Evolutionary conservation across 2,797 vertebrate species (phyloP), one percentile per base, ranked within the genome.

Genomic region (Microhierax caerulescens): DNA sequence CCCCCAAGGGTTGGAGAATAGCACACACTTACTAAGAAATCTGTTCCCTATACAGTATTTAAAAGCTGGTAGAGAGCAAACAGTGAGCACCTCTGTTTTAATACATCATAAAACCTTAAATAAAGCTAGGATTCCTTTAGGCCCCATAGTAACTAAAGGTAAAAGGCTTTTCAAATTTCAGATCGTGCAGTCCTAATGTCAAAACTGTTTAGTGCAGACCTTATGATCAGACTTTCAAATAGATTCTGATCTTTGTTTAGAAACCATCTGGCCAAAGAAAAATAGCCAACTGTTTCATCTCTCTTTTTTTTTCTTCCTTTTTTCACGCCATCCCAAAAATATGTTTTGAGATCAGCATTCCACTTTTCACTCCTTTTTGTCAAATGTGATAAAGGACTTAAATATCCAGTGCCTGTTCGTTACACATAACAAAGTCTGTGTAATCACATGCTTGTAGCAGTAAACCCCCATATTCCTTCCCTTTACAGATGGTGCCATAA

Each of bases 401-500:
- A 97, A 96, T 91, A 97, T 36, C 60, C 74, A 91, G 77, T 4
- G 10, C 70, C 32, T 83, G 76, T 97, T 97, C 56, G 20, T 97
- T 96, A 93, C 96, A 95, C 92, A 80, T 95, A 93, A 95, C 90
- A 94, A 97, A 97, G 93, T 95, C 79, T 88, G 88, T 68, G 57
- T 80, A 95, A 90, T 93, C 89, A 68, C 53, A 72, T 65, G 90
- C 89, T 93, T 75, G 45, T 20, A 77, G 83, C 80, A 70, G 59
- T 83, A 36, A 81, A 90, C 82, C 76, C 81, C 84, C 65, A 30
- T 93, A 85, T 63, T 92, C 87, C 61, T 93, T 79, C 50, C 50
- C 79, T 94, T 92, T 97, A 95, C 96, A 97, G 95, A 98, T 95
- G 97, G 97, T 84, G 51, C 90, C 94, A 88, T 96, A 98, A 98